Conservation (phyloP, 2,113 vertebrate genomes). For the Thomomys bottae region DNA sequence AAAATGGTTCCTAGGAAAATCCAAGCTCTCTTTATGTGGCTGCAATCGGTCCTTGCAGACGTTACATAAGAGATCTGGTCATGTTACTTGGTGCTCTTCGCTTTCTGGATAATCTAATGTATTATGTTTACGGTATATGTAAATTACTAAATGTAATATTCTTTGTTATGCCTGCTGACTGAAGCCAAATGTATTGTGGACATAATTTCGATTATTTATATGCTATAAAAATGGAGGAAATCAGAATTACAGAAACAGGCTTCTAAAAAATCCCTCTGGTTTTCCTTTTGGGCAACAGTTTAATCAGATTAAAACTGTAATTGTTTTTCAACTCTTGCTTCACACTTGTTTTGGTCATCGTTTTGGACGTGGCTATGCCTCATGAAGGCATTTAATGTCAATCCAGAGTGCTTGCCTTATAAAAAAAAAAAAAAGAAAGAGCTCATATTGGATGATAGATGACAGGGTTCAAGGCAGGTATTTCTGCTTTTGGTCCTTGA, state of each 20-base stretch:
- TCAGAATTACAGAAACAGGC: constrained; percentile 83
- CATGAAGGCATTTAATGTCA: constrained; percentile 56
- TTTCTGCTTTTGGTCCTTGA: constrained; percentile 55
- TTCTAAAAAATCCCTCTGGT: constrained; percentile 74
- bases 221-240: constrained; percentile 84
- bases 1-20: constrained; percentile 84
- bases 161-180: constrained; percentile 84
- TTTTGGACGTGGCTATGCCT: constrained; percentile 62
- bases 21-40: constrained; percentile 76
- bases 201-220: constrained; percentile 87
- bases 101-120: constrained; percentile 85
- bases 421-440: no score
- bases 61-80: constrained; percentile 81
- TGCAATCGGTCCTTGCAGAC: constrained; percentile 77
- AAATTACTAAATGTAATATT: constrained; percentile 86
- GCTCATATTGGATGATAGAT: background rate
- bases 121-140: constrained; percentile 83
- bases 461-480: constrained; percentile 53
- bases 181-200: constrained; percentile 83
- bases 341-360: constrained; percentile 71
- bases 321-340: constrained; percentile 82
- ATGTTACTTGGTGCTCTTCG: constrained; percentile 81
- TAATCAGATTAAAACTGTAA: constrained; percentile 81
- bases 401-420: constrained; percentile 47
- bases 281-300: constrained; percentile 80